These are phyloP conservation scores for Hippolais icterina DNA, from an alignment of 2,113 vertebrate genomes.

Conservation along the genomic window DNA sequence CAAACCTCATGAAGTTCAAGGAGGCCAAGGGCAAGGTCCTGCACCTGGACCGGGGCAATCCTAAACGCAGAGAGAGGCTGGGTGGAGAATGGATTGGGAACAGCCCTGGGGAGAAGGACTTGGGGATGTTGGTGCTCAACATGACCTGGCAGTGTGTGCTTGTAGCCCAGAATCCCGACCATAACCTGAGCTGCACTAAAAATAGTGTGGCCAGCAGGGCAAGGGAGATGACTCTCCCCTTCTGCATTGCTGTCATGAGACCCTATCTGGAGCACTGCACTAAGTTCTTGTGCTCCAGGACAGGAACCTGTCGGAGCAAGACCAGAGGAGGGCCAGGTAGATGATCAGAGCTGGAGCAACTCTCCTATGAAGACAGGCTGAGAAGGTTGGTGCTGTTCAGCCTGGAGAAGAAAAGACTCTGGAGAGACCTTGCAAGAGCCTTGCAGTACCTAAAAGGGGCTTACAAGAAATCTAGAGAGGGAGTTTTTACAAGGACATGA, in stretches of 20 bases:
- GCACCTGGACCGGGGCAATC: background rate
- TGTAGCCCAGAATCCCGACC: accelerated
- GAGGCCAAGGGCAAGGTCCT: background rate
- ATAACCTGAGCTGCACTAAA: background rate
- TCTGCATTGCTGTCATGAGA: background rate
- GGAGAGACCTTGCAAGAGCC: too few species aligned
- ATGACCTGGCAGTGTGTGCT: background rate
- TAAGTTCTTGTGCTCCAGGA: background rate
- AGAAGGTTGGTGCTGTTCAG: background rate
- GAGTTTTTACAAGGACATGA: background rate
- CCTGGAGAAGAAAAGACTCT: background rate
- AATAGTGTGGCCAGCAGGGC: accelerated
- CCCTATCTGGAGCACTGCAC: too few species aligned
- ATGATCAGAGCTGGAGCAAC: background rate
- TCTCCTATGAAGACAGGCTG: background rate
- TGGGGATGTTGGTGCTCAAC: background rate
- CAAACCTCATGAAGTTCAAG: background rate
- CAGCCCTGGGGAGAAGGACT: background rate
- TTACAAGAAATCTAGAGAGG: too few species aligned
- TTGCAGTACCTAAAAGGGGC: background rate
- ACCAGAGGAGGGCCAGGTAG: too few species aligned
- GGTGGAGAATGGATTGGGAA: background rate
- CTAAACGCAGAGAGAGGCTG: background rate
- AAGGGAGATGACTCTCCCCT: background rate
- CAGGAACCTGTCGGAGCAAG: accelerated